phyloP scores from a whole-genome alignment of 1,140 invertebrate species.

The Sipha flava region DNA sequence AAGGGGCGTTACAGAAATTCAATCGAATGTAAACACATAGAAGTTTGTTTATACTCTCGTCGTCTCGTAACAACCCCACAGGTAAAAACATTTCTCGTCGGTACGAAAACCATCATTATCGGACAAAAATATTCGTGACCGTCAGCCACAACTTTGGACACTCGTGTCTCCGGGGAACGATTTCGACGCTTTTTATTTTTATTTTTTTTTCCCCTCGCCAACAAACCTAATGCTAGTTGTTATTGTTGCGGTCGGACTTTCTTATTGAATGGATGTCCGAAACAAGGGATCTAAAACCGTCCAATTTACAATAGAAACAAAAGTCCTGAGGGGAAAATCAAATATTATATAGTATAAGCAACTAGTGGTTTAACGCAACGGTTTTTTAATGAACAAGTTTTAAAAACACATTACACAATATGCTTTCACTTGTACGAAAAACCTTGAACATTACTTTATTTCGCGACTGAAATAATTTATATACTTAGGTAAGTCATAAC shows the following conservation, averaged over 20 bases:
- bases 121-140: not conserved
- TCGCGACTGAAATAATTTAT: no score
- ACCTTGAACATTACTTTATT: no score
- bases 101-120: not conserved
- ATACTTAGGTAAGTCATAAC: no score
- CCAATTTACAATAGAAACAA: not conserved
- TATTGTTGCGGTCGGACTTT: not conserved
- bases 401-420: not conserved
- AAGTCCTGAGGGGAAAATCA: not conserved
- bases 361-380: not conserved
- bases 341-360: not conserved
- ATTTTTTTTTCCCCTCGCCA: not conserved
- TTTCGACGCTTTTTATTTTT: not conserved
- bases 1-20: slow-evolving; percentile 5
- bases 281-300: not conserved
- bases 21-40: slow-evolving; percentile 1
- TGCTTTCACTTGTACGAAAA: not conserved
- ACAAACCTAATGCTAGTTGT: not conserved
- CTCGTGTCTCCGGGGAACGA: not conserved
- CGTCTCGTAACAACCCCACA: not conserved
- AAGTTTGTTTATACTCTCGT: not conserved
- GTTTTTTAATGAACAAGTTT: not conserved
- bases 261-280: not conserved
- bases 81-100: not conserved
- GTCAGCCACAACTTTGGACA: not conserved